Conservation (phyloP, 2,113 vertebrate genomes). For the Pterocles gutturalis region DNA sequence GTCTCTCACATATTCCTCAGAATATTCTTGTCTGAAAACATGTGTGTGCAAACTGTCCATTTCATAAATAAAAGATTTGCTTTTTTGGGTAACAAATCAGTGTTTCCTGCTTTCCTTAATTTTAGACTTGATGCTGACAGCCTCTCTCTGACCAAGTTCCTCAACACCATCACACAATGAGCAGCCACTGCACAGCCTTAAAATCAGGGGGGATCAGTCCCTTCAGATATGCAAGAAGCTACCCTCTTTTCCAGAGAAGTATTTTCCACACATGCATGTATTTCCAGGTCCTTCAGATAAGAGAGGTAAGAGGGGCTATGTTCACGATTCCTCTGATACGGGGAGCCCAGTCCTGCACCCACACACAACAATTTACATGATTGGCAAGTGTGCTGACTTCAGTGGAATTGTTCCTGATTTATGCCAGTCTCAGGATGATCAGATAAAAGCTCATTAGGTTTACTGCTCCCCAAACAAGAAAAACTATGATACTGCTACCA, state of each 20-base stretch:
- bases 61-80: slow-evolving; percentile 25
- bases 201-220: background rate
- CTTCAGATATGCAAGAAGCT: slow-evolving; percentile 3
- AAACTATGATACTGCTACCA: background rate
- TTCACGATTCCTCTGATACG: background rate
- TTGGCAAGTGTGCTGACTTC: background rate
- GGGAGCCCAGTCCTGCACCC: background rate
- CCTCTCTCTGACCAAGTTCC: background rate
- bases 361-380: background rate
- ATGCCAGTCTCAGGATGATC: background rate
- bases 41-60: background rate
- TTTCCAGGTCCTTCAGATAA: background rate
- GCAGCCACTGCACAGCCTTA: background rate
- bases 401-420: background rate
- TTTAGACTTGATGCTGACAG: slow-evolving; percentile 54
- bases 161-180: background rate
- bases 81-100: slow-evolving; percentile 37
- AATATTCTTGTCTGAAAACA: slow-evolving; percentile 6
- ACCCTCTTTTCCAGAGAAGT: background rate
- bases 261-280: background rate
- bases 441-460: background rate
- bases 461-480: background rate
- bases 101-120: slow-evolving; percentile 48
- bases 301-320: background rate
- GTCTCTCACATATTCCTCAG: background rate